Evolutionary conservation across 2,888 invertebrate genomes (phyloP), one percentile per base, ranked within the genome.

Genomic region (Cordilura impudica): DNA sequence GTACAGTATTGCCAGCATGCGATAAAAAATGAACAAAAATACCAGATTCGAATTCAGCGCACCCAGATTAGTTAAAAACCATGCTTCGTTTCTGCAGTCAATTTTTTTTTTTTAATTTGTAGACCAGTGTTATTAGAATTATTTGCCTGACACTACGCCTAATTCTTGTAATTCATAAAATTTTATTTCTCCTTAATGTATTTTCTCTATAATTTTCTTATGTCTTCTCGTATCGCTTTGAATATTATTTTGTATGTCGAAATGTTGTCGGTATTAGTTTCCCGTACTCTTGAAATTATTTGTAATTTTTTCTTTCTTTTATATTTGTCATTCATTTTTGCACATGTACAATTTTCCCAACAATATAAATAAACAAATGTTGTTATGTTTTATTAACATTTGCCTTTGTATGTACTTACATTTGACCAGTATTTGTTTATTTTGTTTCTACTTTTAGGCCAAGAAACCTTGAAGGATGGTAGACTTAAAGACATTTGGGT

Each of bases 141-240:
- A 47, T 56, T 18, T n/a, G n/a, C 18, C n/a, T n/a, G 14, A 26
- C 39, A 58, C 51, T 45, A 49, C 53, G 72, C 77, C 72, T 72
- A 66, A 60, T 72, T 72, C 61, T 21, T 67, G 61, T 67, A 51
- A 76, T 71, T 58, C 65, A 70, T 65, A 65, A 71, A 71, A 76
- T 66, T 76, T 58, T 35, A 76, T 65, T 60, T 51, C n/a, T 16
- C 51, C n/a, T 14, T 70, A 51, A 60, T 72, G 73, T 35, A 39
- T 63, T 54, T 47, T 54, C 53, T 31, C 31, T 45, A 2, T 12
- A 72, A 8, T 16, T 31, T 45, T 71, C 21, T n/a, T 16, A 18
- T 21, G 18, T 35, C 2, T 12, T 18, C 7, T 53, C 19, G 2
- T 3, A 8, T 51, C 21, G 8, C n/a, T 10, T 53, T n/a, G n/a